Evolutionary conservation across 2,888 invertebrate species (phyloP).

Genomic region (Ernsta delagoae): DNA sequence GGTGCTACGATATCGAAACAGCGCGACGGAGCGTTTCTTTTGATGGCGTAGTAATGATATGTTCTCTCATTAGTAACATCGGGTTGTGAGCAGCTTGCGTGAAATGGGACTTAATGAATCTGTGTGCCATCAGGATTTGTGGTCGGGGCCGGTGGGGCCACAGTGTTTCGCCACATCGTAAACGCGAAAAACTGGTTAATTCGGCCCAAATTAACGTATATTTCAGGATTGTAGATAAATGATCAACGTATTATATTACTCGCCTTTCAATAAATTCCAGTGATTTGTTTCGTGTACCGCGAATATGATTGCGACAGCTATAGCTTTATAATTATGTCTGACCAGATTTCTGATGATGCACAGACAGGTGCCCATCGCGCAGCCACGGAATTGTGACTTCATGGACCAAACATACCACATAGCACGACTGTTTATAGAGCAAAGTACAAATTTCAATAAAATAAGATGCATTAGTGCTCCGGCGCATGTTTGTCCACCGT

Average conservation of each 20-base stretch:
- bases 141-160: conserved; percentile 41
- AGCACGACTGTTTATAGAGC: conserved; percentile 75
- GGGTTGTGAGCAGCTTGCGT: conserved; percentile 60
- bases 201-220: neutral
- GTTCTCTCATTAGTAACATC: conserved; percentile 61
- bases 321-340: neutral
- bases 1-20: conserved; percentile 38
- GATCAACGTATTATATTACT: neutral
- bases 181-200: conserved; percentile 26
- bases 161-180: conserved; percentile 16
- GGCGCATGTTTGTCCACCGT: conserved; percentile 83
- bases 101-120: conserved; percentile 49
- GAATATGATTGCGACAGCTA: neutral
- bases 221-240: conserved; percentile 8
- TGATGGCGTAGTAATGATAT: conserved; percentile 44
- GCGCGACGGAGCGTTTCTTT: conserved; percentile 27
- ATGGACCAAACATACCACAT: conserved; percentile 80
- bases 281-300: conserved; percentile 10
- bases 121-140: conserved; percentile 50
- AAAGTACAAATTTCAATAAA: conserved; percentile 83
- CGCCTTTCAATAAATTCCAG: conserved; percentile 2
- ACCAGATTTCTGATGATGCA: conserved; percentile 36
- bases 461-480: conserved; percentile 79
- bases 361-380: conserved; percentile 41
- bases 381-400: conserved; percentile 65